Evolutionary conservation across 2,797 vertebrate species (phyloP), one percentile per base, ranked within the genome.

Genomic region (Esox lucius): DNA sequence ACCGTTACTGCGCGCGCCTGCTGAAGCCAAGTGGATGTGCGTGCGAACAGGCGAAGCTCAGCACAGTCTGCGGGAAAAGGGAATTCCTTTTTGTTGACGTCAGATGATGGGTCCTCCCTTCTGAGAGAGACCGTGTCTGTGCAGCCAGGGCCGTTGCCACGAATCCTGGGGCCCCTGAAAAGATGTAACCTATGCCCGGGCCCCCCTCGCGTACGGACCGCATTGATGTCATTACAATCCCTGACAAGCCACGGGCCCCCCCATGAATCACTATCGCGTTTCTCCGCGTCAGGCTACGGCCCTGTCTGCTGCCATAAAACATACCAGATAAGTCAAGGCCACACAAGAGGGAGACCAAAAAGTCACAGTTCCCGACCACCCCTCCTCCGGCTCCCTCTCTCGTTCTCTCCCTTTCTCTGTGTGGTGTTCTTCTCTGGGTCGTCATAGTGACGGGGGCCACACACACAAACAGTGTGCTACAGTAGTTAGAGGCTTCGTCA

Each of bases 31-130:
- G 35, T 6, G 68, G 17, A 33, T 59, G 68, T 59, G 15, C 68
- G 74, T 72, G 74, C 12, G 68, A 64, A 31, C 61, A 64, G 26
- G 24, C 24, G 28, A 64, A 3, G 5, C 24, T 64, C 48, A 66
- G 22, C 49, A 3, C 39, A 9, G 31, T 70, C 42, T 73, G 69
- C 65, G 15, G 49, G 42, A 73, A 71, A 65, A 76, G 83, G 64
- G 70, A 56, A 78, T 81, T 84, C 73, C 68, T 79, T 74, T 76
- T 80, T 48, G 49, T 24, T 78, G 33, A 68, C 61, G 73, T 75
- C 72, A 77, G 68, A 79, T 64, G 24, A 72, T 7, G 33, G 77
- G 72, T 48, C 49, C 56, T 73, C 67, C 77, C 56, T 69, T 65
- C 61, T 74, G 71, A 46, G 6, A 72, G 19, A 9, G 15, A 48